Base-by-base conservation (phyloP, 2,797 vertebrate species). In the Phoeniculus purpureus region DNA sequence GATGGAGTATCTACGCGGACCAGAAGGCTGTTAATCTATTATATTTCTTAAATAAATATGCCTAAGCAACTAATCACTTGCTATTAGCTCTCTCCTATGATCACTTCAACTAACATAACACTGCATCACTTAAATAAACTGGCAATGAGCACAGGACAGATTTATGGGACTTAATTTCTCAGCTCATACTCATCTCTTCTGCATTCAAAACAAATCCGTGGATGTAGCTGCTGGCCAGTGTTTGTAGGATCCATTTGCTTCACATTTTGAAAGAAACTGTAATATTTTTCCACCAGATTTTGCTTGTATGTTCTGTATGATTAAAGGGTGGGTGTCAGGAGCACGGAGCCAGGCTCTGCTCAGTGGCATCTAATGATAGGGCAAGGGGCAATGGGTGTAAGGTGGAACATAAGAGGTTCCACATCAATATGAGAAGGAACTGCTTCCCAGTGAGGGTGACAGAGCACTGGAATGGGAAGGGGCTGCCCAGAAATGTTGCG, bases 1-100 rank as follows among this genome's bases (percentile, higher is more conserved):
- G 89, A 94, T 89, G 56, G 80, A 93, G 45, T 95, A 93, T 81
- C 87, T 89, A 62, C 85, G 75, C 80, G 56, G 71, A 93, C 70
- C 77, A 93, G 77, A 89, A 94, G 59, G 75, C 74, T 96, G 95
- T 94, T 89, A 92, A 91, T 93, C 77, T 86, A 75, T 94, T 94
- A 73, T 81, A 91, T 92, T 89, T 92, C 82, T 93, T 85, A 95
- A 94, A 92, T 90, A 95, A 96, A 96, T 95, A 93, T 27, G 71
- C 77, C 64, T 64, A 58, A 90, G 85, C 85, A 93, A 85, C 82
- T 86, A 93, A 92, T 93, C 86, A 94, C 60, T 94, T 90, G 88
- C 78, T 93, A 93, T 94, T 95, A 95, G 77, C 85, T 71, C 64
- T 93, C 89, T 87, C 55, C 71, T 91, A 83, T 87, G 89, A 93